phyloP scores from a whole-genome alignment of 2,113 vertebrate genomes.

The Leucosticte australis region DNA sequence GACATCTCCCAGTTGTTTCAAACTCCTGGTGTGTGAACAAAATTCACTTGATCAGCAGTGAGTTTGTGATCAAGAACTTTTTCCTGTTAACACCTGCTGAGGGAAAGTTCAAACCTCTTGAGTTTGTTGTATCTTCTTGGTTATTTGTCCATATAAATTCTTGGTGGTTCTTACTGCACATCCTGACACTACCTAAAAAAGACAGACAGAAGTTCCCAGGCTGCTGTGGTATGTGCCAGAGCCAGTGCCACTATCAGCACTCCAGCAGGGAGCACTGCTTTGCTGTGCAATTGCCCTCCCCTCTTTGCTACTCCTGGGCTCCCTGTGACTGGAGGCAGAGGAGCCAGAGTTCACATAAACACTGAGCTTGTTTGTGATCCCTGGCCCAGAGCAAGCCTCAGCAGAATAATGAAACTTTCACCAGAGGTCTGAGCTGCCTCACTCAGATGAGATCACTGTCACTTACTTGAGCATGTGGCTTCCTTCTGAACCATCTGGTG shows the following conservation, averaged over 20 bases:
- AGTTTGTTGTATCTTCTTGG: not conserved
- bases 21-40: not conserved
- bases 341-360: not conserved
- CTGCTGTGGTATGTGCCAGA: not conserved
- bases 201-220: not conserved
- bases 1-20: not conserved
- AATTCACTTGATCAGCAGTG: not conserved
- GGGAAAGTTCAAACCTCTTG: not conserved
- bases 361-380: not conserved
- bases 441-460: not conserved
- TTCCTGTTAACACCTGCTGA: not conserved
- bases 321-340: not conserved
- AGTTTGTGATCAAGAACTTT: not conserved
- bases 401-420: not conserved
- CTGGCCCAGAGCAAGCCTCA: not conserved
- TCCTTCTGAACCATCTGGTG: not conserved
- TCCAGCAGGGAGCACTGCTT: conserved; percentile 27
- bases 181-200: not conserved
- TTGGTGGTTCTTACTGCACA: not conserved
- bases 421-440: not conserved
- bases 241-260: not conserved
- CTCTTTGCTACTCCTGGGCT: not conserved
- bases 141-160: not conserved
- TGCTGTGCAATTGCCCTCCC: not conserved
- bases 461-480: not conserved